phyloP scores from a whole-genome alignment of 1,140 invertebrate species.

The Rhynchophorus ferrugineus region DNA sequence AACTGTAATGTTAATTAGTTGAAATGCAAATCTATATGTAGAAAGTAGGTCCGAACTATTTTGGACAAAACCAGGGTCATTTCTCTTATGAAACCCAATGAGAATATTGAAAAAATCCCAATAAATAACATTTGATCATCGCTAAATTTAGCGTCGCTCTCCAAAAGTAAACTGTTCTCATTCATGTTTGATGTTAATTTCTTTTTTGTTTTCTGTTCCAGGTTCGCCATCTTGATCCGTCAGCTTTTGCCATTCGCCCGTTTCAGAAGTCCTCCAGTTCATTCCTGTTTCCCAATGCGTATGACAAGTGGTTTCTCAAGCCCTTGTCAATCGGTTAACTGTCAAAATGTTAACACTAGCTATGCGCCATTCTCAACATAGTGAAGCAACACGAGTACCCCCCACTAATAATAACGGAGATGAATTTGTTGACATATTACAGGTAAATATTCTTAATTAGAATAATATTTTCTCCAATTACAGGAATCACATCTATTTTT shows the following conservation, averaged over 20 bases:
- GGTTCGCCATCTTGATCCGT: background rate
- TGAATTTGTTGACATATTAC: constrained; percentile 55
- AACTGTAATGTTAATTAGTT: too few relatives aligned
- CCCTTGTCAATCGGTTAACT: constrained; percentile 20
- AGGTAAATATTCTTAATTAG: constrained; percentile 37
- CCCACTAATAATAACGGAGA: constrained; percentile 31
- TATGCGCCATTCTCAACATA: constrained; percentile 35
- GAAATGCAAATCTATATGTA: too few relatives aligned
- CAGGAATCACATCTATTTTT: background rate
- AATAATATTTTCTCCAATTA: background rate
- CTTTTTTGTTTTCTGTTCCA: background rate
- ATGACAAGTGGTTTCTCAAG: constrained; percentile 17
- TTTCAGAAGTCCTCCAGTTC: background rate
- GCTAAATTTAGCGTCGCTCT: background rate
- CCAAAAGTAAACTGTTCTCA: background rate
- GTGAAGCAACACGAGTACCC: constrained; percentile 30
- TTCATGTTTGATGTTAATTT: background rate
- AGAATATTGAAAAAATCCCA: background rate
- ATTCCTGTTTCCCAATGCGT: background rate
- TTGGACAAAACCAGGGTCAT: background rate
- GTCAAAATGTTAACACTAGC: constrained; percentile 39
- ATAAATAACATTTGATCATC: background rate
- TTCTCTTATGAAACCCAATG: background rate
- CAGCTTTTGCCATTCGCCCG: background rate
- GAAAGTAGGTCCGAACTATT: background rate